Evolutionary conservation across 2,888 invertebrate genomes (phyloP).

Genomic region (Polietes domitor): DNA sequence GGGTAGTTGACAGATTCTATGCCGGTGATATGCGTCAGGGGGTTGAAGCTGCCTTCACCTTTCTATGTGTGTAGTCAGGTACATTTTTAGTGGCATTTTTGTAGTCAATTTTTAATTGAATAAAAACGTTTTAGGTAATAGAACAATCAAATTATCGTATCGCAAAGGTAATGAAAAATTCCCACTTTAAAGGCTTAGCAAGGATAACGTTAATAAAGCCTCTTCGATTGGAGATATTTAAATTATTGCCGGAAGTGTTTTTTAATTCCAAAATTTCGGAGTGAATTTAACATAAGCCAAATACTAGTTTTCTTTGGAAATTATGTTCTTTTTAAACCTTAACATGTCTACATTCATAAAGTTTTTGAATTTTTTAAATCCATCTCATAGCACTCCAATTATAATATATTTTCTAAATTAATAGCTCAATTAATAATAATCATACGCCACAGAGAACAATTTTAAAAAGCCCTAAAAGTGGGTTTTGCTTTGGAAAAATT

Average conservation of each 20-base stretch:
- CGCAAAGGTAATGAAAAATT: neutral
- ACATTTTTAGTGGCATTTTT: conserved; percentile 58
- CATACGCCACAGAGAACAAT: neutral
- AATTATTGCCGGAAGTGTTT: neutral
- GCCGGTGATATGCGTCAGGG: neutral
- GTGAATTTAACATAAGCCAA: neutral
- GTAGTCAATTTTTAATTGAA: conserved; percentile 66
- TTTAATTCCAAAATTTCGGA: neutral
- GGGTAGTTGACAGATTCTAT: conserved; percentile 4
- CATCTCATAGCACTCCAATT: neutral
- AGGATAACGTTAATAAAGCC: neutral
- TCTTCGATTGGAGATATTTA: neutral
- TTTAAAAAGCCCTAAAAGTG: neutral
- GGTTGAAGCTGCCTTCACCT: neutral
- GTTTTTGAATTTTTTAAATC: neutral
- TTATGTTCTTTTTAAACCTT: neutral
- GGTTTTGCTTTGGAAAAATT: no score
- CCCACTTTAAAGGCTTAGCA: neutral
- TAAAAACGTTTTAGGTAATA: conserved; percentile 66
- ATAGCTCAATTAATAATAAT: neutral
- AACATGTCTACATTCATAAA: neutral
- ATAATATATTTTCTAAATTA: neutral
- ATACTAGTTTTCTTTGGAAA: neutral
- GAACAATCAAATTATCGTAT: conserved; percentile 61
- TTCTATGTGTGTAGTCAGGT: conserved; percentile 7